Evolutionary conservation across 30 jellyfish, hydroid and myxozoan genomes (phyloP).

Genomic region (Cassiopea andromeda): DNA sequence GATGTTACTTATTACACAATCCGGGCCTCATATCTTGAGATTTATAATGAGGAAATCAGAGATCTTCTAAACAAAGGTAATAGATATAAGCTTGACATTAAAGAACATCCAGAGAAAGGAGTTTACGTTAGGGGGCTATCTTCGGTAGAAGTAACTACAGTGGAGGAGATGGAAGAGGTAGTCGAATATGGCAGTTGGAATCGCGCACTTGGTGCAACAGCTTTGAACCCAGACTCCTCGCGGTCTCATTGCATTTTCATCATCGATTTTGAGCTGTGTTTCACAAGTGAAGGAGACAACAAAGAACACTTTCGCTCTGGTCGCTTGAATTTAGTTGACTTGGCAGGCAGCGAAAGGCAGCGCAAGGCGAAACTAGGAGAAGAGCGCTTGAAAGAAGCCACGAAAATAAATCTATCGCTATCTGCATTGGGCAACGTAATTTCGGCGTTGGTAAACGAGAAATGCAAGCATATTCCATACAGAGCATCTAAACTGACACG

Average conservation of each 20-base stretch:
- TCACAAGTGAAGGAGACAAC: conserved; percentile 81
- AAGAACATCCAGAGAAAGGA: conserved; percentile 98
- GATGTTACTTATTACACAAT: conserved; percentile 91
- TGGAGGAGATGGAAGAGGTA: conserved; percentile 99
- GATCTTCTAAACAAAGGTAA: conserved; percentile 91
- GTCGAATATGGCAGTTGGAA: conserved; percentile 98
- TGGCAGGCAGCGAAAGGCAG: conserved; percentile 99
- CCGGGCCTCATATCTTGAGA: conserved; percentile 92
- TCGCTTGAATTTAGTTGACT: conserved; percentile 89
- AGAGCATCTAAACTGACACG: conserved; percentile 97
- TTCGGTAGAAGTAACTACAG: conserved; percentile 90
- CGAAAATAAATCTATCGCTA: conserved; percentile 91
- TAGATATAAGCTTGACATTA: conserved; percentile 80
- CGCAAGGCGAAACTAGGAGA: conserved; percentile 91
- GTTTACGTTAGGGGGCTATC: conserved; percentile 92
- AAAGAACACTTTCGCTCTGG: conserved; percentile 96
- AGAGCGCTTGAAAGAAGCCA: conserved; percentile 94
- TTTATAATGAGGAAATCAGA: conserved; percentile 94
- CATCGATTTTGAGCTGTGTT: conserved; percentile 94
- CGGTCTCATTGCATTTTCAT: conserved; percentile 95
- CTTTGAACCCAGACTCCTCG: conserved; percentile 96
- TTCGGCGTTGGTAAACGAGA: conserved; percentile 92
- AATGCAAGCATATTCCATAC: conserved; percentile 94
- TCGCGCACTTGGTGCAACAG: conserved; percentile 97
- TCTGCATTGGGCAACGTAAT: conserved; percentile 97